phyloP scores from a whole-genome alignment of 2,797 vertebrate species.

The Lepus townsendii region DNA sequence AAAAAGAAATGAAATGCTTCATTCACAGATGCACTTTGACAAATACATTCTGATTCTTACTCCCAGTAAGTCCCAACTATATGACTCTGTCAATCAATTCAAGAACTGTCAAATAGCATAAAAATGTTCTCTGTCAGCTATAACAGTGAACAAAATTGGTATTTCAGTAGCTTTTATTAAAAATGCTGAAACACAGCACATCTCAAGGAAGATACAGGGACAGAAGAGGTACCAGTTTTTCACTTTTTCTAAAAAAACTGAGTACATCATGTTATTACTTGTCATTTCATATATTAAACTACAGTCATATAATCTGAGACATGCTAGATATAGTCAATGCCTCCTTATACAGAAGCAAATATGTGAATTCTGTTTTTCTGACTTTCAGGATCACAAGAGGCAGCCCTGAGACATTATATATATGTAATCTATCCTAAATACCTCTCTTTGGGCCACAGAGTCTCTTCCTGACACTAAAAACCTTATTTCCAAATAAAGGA shows the following conservation, averaged over 20 bases:
- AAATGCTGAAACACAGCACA: conserved; percentile 43
- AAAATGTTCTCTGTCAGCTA: conserved; percentile 59
- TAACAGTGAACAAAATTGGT: conserved; percentile 57
- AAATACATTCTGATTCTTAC: conserved; percentile 61
- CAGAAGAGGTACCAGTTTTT: background rate
- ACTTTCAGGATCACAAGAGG: background rate
- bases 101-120: conserved; percentile 67
- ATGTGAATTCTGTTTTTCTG: background rate
- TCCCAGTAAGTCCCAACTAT: conserved; percentile 67
- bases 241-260: conserved; percentile 15
- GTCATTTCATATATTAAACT: background rate
- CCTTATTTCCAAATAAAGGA: conserved; percentile 25
- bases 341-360: conserved; percentile 26
- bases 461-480: conserved; percentile 14
- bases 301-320: background rate
- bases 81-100: conserved; percentile 71
- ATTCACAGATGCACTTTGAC: conserved; percentile 58
- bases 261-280: background rate
- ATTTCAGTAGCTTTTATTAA: conserved; percentile 60
- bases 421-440: background rate
- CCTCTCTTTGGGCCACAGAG: background rate
- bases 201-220: conserved; percentile 45
- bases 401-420: background rate
- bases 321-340: background rate
- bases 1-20: conserved; percentile 73